A percentile compares a stretch with the other conserved stretches of the same genome.
These are phyloP conservation scores for Parasteatoda tepidariorum DNA, from an alignment of 1,140 invertebrate species.

Conservation along the genomic window DNA sequence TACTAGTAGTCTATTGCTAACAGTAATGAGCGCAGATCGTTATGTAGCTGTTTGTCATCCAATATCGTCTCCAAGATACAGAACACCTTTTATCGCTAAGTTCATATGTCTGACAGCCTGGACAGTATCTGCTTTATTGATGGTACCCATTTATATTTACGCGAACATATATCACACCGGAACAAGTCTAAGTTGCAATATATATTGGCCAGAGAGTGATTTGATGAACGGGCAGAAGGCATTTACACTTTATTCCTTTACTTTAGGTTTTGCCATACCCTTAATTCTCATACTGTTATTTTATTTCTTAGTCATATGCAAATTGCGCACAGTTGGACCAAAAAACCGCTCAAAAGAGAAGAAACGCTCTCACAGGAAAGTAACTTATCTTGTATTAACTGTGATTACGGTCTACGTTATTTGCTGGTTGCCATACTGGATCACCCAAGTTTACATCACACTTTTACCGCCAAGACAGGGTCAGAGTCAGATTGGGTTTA, in stretches of 20 bases:
- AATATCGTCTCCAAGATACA: slow-evolving; percentile 84
- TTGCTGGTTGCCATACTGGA: slow-evolving; percentile 98
- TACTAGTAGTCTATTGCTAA: slow-evolving; percentile 91
- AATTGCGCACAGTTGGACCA: slow-evolving; percentile 75
- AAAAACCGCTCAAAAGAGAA: slow-evolving; percentile 84
- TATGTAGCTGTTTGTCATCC: slow-evolving; percentile 97
- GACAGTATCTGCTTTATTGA: slow-evolving; percentile 83
- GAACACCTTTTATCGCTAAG: slow-evolving; percentile 88
- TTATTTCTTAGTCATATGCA: slow-evolving; percentile 92
- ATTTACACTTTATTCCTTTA: slow-evolving; percentile 91
- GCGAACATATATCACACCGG: slow-evolving; percentile 76
- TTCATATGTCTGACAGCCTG: slow-evolving; percentile 86
- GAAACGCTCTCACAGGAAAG: slow-evolving; percentile 90
- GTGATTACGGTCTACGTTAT: slow-evolving; percentile 96
- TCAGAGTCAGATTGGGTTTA: slow-evolving; percentile 78
- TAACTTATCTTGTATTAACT: slow-evolving; percentile 93
- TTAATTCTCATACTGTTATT: slow-evolving; percentile 92
- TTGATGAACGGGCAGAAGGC: slow-evolving; percentile 74
- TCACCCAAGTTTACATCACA: slow-evolving; percentile 75
- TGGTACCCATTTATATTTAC: slow-evolving; percentile 92
- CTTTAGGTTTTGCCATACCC: slow-evolving; percentile 92
- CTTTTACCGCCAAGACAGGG: slow-evolving; percentile 58
- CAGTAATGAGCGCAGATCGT: slow-evolving; percentile 95
- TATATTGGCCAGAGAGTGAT: slow-evolving; percentile 80
- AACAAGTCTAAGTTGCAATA: slow-evolving; percentile 77